Conservation (phyloP, 2,888 invertebrate species). For the Sisyra nigra region DNA sequence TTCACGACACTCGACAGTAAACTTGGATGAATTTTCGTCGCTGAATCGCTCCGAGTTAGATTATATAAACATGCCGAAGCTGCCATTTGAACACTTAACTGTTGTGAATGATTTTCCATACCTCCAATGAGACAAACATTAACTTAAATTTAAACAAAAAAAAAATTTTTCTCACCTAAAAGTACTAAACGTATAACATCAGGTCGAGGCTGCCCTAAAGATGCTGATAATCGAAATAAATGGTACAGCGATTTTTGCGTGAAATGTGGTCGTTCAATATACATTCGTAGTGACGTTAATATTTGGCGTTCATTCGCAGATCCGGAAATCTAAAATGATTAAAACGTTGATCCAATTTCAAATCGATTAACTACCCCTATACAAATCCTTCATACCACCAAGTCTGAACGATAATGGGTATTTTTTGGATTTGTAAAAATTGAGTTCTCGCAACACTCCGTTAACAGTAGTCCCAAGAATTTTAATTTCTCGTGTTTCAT, state of each 20-base stretch:
- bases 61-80: slow-evolving; percentile 62
- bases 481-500: slow-evolving; percentile 28
- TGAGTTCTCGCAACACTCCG: slow-evolving; percentile 33
- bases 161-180: slow-evolving; percentile 19
- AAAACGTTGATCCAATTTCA: background rate
- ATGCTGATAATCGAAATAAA: slow-evolving; percentile 31
- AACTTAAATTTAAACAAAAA: background rate
- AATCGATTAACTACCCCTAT: too few relatives aligned
- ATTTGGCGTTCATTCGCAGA: slow-evolving; percentile 38
- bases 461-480: slow-evolving; percentile 39
- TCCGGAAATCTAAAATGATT: slow-evolving; percentile 31
- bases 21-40: slow-evolving; percentile 43
- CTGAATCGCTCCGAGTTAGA: slow-evolving; percentile 46
- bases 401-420: slow-evolving; percentile 25
- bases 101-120: slow-evolving; percentile 32
- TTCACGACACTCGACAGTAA: slow-evolving; percentile 43
- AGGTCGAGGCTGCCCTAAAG: slow-evolving; percentile 33
- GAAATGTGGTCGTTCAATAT: slow-evolving; percentile 37
- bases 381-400: slow-evolving; percentile 22
- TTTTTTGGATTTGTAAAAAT: slow-evolving; percentile 29
- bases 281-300: slow-evolving; percentile 37
- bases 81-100: slow-evolving; percentile 53
- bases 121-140: slow-evolving; percentile 12
- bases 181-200: slow-evolving; percentile 44
- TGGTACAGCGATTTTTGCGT: slow-evolving; percentile 51